Evolutionary conservation across 35 echinoderm and acorn worm species (phyloP).

Genomic region (Heliocidaris tuberculata): DNA sequence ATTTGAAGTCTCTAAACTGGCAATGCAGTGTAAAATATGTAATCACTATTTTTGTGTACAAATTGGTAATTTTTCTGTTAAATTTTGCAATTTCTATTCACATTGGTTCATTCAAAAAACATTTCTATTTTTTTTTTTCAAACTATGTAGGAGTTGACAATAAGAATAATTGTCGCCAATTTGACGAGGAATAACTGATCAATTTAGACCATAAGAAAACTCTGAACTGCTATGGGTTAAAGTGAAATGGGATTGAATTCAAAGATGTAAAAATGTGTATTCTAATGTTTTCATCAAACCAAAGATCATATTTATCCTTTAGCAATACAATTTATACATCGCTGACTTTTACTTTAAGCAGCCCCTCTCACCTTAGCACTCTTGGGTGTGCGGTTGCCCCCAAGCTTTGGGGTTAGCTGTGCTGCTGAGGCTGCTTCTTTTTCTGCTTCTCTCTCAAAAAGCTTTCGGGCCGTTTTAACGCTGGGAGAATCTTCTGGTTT

Average conservation of each 20-base stretch:
- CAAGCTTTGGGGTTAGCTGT: constrained; percentile 15
- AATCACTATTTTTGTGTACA: no score
- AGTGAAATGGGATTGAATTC: not conserved
- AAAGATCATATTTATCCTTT: not conserved
- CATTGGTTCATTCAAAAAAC: no score
- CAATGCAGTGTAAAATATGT: no score
- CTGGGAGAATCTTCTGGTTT: constrained; percentile 17
- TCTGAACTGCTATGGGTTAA: no score
- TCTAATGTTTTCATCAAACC: not conserved
- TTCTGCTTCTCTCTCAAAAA: constrained; percentile 32
- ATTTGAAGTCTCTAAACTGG: no score
- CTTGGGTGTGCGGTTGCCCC: not conserved
- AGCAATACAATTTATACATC: not conserved
- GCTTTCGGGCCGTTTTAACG: not conserved
- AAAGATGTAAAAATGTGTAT: not conserved
- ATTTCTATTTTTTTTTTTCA: no score
- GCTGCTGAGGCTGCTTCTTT: constrained; percentile 12
- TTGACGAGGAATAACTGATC: no score
- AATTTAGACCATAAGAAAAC: no score
- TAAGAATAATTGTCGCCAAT: no score
- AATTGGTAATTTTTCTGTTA: no score
- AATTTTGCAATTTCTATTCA: no score
- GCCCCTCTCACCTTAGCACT: constrained; percentile 8
- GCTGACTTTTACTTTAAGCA: not conserved
- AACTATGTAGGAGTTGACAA: no score